phyloP scores from a whole-genome alignment of 2,797 vertebrate genomes.

The Urophycis tenuis region DNA sequence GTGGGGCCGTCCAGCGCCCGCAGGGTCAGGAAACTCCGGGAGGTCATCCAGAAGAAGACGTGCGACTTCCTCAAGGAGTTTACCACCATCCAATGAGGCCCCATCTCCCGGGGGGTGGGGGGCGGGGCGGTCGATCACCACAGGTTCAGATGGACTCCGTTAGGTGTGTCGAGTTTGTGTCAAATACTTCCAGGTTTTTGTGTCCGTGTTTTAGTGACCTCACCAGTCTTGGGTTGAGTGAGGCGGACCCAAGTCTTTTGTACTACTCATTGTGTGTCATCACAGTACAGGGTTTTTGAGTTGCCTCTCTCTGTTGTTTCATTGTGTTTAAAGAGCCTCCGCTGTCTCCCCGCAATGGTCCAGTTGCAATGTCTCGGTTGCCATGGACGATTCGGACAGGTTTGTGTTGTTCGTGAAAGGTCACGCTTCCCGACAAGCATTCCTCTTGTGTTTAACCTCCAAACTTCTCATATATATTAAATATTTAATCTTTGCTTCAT shows the following conservation, averaged over 20 bases:
- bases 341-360: background rate
- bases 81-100: slow-evolving; percentile 61
- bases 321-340: background rate
- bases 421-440: background rate
- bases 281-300: background rate
- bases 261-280: background rate
- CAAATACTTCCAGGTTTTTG: slow-evolving; percentile 11
- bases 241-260: slow-evolving; percentile 6
- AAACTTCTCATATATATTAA: slow-evolving; percentile 12
- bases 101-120: background rate
- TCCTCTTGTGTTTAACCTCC: background rate
- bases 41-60: slow-evolving; percentile 90
- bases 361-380: slow-evolving; percentile 22
- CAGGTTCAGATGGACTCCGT: background rate
- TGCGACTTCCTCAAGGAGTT: slow-evolving; percentile 92
- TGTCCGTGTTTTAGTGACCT: slow-evolving; percentile 49
- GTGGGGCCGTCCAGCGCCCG: slow-evolving; percentile 81
- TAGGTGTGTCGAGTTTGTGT: slow-evolving; percentile 3
- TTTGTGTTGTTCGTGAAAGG: background rate
- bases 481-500: slow-evolving; percentile 40
- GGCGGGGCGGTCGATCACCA: background rate
- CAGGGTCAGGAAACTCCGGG: slow-evolving; percentile 83
- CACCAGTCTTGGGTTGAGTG: slow-evolving; percentile 34
- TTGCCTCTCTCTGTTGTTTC: background rate
- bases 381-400: slow-evolving; percentile 12